Conservation (phyloP, 2,888 invertebrate species). For the Campoplex nolae region DNA sequence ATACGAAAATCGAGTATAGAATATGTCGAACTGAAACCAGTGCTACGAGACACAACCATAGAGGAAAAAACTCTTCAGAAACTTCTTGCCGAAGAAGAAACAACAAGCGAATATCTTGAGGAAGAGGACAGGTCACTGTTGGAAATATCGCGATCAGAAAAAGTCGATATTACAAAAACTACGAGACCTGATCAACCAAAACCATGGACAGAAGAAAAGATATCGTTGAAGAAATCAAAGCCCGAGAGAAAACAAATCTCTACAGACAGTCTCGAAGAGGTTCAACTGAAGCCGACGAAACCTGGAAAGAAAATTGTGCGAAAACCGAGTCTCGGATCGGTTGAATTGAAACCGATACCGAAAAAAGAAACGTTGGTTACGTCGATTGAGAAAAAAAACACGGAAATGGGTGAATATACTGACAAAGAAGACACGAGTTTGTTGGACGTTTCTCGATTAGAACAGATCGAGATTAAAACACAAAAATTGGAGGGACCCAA, state of each 20-base stretch:
- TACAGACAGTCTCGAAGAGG: conserved; percentile 83
- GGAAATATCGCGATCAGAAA: conserved; percentile 72
- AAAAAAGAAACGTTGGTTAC: conserved; percentile 42
- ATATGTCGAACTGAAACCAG: conserved; percentile 75
- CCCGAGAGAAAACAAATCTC: conserved; percentile 82
- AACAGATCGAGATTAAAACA: conserved; percentile 62
- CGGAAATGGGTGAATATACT: conserved; percentile 65
- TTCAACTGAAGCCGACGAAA: conserved; percentile 87
- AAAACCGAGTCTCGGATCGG: conserved; percentile 73
- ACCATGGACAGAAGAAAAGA: conserved; percentile 85
- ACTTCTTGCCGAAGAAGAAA: conserved; percentile 66
- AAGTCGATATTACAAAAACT: conserved; percentile 77
- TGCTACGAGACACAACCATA: conserved; percentile 70
- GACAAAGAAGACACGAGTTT: conserved; percentile 76
- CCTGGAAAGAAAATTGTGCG: conserved; percentile 78
- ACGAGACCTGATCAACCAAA: conserved; percentile 85
- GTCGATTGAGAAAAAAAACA: conserved; percentile 37
- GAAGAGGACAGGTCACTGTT: conserved; percentile 74
- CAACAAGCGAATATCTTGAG: conserved; percentile 72
- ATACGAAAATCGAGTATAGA: conserved; percentile 74
- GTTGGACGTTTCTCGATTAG: conserved; percentile 64
- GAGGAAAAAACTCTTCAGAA: conserved; percentile 68
- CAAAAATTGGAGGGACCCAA: conserved; percentile 74
- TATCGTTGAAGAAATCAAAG: conserved; percentile 85
- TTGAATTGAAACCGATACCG: conserved; percentile 68